These are phyloP conservation scores for Myathropa florea DNA, from an alignment of 2,888 invertebrate species.

Conservation along the genomic window DNA sequence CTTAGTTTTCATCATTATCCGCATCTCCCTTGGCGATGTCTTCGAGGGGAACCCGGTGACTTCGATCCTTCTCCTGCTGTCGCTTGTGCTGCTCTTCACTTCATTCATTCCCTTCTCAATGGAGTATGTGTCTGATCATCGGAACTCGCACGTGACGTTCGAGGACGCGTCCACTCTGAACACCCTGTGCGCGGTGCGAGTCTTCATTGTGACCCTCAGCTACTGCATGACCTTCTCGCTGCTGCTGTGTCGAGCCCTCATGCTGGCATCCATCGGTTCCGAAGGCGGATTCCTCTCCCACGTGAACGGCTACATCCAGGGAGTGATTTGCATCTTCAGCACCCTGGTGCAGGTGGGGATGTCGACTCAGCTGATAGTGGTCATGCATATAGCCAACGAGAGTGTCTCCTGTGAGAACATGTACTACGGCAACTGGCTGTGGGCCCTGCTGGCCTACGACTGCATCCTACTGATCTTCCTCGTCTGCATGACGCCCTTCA, in stretches of 20 bases:
- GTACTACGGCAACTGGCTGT: conserved; percentile 81
- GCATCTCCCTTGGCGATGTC: conserved; percentile 84
- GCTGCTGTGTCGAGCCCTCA: conserved; percentile 84
- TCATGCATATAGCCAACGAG: conserved; percentile 81
- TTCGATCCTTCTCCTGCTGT: conserved; percentile 81
- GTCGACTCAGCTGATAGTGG: conserved; percentile 81
- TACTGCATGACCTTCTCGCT: conserved; percentile 85
- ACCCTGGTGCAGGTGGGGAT: conserved; percentile 83
- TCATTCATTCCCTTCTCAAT: conserved; percentile 82
- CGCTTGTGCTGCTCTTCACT: conserved; percentile 81
- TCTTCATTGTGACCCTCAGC: conserved; percentile 83
- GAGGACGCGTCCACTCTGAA: conserved; percentile 78
- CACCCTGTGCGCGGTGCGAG: conserved; percentile 82
- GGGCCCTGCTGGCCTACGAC: conserved; percentile 84
- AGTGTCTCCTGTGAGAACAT: conserved; percentile 82
- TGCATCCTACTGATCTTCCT: conserved; percentile 83
- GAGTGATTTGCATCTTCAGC: conserved; percentile 85
- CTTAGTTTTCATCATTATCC: conserved; percentile 84
- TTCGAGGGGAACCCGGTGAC: conserved; percentile 86
- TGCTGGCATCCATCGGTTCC: conserved; percentile 85
- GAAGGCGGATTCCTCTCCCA: conserved; percentile 86
- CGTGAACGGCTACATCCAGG: conserved; percentile 86
- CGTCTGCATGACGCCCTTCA: conserved; percentile 83
- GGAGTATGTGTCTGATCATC: conserved; percentile 80
- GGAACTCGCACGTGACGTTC: conserved; percentile 78